phyloP scores from a whole-genome alignment of 2,888 invertebrate species.

The Dioctria linearis region DNA sequence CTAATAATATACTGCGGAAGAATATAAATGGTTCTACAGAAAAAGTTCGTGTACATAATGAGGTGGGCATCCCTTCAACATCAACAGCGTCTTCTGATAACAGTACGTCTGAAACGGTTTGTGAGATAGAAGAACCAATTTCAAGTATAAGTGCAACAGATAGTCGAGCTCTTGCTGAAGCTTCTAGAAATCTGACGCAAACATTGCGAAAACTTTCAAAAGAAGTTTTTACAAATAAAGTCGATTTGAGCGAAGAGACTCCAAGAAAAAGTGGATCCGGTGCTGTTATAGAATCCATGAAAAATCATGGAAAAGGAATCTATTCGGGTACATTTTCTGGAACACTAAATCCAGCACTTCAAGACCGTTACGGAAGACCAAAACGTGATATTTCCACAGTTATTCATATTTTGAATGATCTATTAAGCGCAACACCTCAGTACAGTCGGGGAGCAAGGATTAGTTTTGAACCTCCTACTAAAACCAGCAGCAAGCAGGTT shows the following conservation, averaged over 20 bases:
- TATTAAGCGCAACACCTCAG: constrained; percentile 87
- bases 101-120: constrained; percentile 40
- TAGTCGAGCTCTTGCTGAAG: constrained; percentile 87
- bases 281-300: constrained; percentile 92
- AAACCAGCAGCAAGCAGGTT: constrained; percentile 43
- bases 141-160: constrained; percentile 69
- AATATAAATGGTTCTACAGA: constrained; percentile 50
- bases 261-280: constrained; percentile 75
- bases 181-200: constrained; percentile 92
- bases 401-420: constrained; percentile 95
- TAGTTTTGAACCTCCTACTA: constrained; percentile 69
- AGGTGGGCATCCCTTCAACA: constrained; percentile 47
- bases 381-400: constrained; percentile 95
- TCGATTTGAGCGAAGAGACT: constrained; percentile 72
- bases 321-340: constrained; percentile 98
- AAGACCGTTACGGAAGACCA: constrained; percentile 92
- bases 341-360: constrained; percentile 92
- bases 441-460: constrained; percentile 75
- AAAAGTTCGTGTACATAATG: constrained; percentile 53
- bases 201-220: constrained; percentile 91
- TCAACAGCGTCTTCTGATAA: constrained; percentile 51
- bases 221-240: constrained; percentile 85
- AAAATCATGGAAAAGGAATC: constrained; percentile 94
- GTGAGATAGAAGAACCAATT: constrained; percentile 48
- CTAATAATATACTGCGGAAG: constrained; percentile 24